phyloP scores from a whole-genome alignment of 2,888 invertebrate genomes.

The Drosophila lutescens region DNA sequence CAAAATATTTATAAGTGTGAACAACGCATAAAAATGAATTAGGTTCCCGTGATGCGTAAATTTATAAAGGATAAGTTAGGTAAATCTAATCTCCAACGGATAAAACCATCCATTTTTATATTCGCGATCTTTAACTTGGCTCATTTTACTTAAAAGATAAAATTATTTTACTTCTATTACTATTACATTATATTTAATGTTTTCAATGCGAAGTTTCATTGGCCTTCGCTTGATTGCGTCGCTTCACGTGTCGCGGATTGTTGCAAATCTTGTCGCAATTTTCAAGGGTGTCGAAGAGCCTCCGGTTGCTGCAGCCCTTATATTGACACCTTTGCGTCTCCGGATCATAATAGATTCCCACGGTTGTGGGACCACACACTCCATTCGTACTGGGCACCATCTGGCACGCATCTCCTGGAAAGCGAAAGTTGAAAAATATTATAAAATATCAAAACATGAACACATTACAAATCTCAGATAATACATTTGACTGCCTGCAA shows the following conservation, averaged over 20 bases:
- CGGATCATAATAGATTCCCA: conserved; percentile 81
- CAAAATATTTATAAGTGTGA: not conserved
- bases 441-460: not conserved
- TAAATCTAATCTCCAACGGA: not conserved
- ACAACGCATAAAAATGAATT: too few species aligned
- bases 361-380: conserved; percentile 75
- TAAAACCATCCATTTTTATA: not conserved
- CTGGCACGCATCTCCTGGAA: conserved; percentile 78
- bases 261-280: conserved; percentile 82
- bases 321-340: conserved; percentile 81
- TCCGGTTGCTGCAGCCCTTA: conserved; percentile 80
- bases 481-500: too few species aligned
- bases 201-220: conserved; percentile 67
- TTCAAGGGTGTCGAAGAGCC: conserved; percentile 75
- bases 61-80: not conserved
- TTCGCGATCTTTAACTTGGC: too few species aligned
- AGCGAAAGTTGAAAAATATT: not conserved
- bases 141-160: not conserved
- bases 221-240: conserved; percentile 52
- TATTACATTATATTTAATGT: not conserved
- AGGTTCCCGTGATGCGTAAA: too few species aligned
- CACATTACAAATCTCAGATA: too few species aligned
- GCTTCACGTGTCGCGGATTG: conserved; percentile 68
- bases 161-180: too few species aligned
- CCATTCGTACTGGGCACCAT: conserved; percentile 78